Percentiles rank a stretch among this genome's conserved stretches.
Evolutionary conservation across 2,797 vertebrate species (phyloP).

Genomic region (Karalla daura): DNA sequence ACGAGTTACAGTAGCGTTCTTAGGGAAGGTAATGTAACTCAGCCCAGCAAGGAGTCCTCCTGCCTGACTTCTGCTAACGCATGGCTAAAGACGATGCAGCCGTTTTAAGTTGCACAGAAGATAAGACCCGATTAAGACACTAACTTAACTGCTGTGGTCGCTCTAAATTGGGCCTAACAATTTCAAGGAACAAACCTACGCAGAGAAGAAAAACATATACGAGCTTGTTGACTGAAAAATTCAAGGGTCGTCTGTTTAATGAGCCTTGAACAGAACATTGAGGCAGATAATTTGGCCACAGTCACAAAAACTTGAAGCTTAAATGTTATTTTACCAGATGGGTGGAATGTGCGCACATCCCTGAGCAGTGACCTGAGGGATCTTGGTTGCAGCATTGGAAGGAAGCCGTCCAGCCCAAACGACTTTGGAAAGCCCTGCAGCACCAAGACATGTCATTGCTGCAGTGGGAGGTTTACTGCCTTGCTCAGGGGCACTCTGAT

Average conservation of each 20-base stretch:
- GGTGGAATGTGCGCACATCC: constrained; percentile 6
- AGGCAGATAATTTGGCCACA: not conserved
- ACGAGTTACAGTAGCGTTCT: constrained; percentile 74
- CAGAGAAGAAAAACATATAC: not conserved
- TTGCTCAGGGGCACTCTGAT: constrained; percentile 28
- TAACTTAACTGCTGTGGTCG: not conserved
- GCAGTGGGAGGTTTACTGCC: constrained; percentile 29
- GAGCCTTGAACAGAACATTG: not conserved
- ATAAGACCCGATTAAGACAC: not conserved
- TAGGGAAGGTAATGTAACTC: too few species aligned
- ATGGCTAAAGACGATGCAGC: not conserved
- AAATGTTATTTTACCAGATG: not conserved
- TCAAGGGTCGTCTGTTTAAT: not conserved
- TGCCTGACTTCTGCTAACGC: constrained; percentile 7
- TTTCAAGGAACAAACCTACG: not conserved
- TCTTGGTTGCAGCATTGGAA: constrained; percentile 8
- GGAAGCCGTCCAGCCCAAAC: constrained; percentile 44
- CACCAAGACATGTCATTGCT: constrained; percentile 16
- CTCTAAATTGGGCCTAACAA: not conserved
- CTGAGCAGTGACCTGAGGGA: constrained; percentile 31
- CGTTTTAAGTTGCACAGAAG: not conserved
- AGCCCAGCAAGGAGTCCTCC: constrained; percentile 21
- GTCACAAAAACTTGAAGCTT: not conserved
- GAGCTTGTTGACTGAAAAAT: not conserved
- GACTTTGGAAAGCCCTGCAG: constrained; percentile 42